Base-by-base conservation (phyloP, 2,888 invertebrate species). In the Zonitis immaculata region DNA sequence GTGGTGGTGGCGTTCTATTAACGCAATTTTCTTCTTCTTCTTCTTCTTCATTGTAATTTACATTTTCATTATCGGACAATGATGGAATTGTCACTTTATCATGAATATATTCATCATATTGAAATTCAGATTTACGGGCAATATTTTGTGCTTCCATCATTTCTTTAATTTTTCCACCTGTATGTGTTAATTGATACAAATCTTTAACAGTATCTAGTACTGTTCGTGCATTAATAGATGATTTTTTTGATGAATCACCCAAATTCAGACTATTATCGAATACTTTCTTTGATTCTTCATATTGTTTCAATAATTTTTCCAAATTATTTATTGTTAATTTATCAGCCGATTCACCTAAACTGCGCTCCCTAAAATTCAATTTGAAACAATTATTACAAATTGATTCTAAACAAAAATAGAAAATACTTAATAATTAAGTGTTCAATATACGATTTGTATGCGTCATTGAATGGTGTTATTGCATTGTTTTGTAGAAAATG, bases 401-500 rank as follows among this genome's bases (percentile, higher is more conserved):
- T 26, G 2, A n/a, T n/a, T n/a, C n/a, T n/a, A 39, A 20, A 6
- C 9, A 5, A 20, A 1, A 18, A 20, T 3, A 39, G 8, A 9
- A 60, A 61, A 61, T 63, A 71, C 72, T 66, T 63, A 16, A 60
- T 56, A 18, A 73, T 72, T 27, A 73, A 58, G 57, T 72, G 68
- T 35, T 69, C 60, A 25, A 74, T 65, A 35, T 73, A 74, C 27
- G 61, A 62, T 43, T 65, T 63, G 52, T 73, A 73, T 5, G 68
- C 61, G 60, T 74, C 73, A 54, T 68, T 73, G 48, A 67, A 70
- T 0, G 70, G 63, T 1, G 70, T 63, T 20, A 73, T 70, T 0
- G 73, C 72, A 59, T 72, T 71, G 14, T 66, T 62, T 47, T 67
- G 64, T 28, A 74, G 57, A 56, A 73, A 74, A 61, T 70, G 65